phyloP scores from a whole-genome alignment of 2,888 invertebrate species.

The Nasonovia ribisnigri region DNA sequence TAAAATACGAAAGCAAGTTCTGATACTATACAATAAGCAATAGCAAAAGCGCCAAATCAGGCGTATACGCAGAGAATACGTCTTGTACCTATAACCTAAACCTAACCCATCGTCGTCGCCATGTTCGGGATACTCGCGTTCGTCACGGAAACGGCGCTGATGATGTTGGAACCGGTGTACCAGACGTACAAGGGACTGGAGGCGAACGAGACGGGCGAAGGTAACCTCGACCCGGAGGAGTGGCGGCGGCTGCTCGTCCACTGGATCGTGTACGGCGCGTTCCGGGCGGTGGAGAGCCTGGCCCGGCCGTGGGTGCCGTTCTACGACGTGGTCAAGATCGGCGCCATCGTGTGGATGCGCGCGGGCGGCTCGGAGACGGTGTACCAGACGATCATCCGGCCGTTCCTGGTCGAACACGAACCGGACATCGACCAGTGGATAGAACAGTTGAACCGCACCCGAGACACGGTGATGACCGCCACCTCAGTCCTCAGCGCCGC shows the following conservation, averaged over 20 bases:
- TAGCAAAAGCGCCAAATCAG: not conserved
- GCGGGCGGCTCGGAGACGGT: not conserved
- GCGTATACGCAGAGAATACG: too few relatives aligned
- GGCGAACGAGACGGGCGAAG: not conserved
- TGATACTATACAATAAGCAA: not conserved
- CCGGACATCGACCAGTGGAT: not conserved
- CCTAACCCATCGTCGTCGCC: not conserved
- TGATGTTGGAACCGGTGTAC: conserved; percentile 31
- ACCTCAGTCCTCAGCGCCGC: not conserved
- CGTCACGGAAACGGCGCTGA: not conserved
- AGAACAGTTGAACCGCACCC: not conserved
- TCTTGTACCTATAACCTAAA: too few relatives aligned
- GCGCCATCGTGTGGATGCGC: not conserved
- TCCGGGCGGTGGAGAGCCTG: conserved; percentile 10
- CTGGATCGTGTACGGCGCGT: conserved; percentile 13
- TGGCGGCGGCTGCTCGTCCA: conserved; percentile 20
- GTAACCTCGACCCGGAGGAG: not conserved
- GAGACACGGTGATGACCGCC: not conserved
- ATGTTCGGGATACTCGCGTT: not conserved
- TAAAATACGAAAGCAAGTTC: not conserved
- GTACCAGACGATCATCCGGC: not conserved
- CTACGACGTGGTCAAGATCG: not conserved
- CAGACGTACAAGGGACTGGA: not conserved
- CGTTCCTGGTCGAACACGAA: not conserved
- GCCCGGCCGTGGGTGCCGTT: not conserved